Percentiles rank a stretch among this genome's conserved stretches.
These are phyloP conservation scores for Heliconius congener DNA, from an alignment of 1,140 invertebrate genomes.

Conservation along the genomic window DNA sequence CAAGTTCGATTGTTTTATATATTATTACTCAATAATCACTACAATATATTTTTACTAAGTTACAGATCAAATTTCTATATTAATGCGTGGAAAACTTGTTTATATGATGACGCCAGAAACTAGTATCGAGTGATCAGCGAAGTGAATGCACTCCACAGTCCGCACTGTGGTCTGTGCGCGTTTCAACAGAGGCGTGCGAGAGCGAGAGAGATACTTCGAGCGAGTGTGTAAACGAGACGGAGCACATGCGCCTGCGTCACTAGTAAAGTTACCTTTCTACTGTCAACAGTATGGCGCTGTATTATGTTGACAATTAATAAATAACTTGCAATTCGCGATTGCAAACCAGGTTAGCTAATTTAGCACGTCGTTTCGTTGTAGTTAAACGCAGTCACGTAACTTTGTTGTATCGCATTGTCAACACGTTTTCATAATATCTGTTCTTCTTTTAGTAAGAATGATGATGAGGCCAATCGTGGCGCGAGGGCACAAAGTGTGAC, in stretches of 20 bases:
- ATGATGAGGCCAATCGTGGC: no score
- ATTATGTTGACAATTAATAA: conserved; percentile 52
- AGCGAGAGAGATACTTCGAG: conserved; percentile 18
- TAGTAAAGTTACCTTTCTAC: conserved; percentile 50
- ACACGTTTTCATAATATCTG: not conserved
- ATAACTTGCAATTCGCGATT: conserved; percentile 46
- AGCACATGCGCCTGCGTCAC: conserved; percentile 51
- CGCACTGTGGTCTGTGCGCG: conserved; percentile 50
- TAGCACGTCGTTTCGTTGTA: conserved; percentile 8
- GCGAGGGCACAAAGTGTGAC: no score
- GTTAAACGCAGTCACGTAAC: conserved; percentile 11
- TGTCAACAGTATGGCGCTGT: conserved; percentile 28
- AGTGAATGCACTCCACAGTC: conserved; percentile 68
- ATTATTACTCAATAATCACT: not conserved
- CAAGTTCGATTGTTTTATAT: not conserved
- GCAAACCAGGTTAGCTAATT: conserved; percentile 36
- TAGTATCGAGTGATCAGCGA: conserved; percentile 31
- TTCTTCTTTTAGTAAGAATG: not conserved
- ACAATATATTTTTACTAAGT: not conserved
- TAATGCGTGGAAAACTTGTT: conserved; percentile 47
- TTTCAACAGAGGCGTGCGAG: conserved; percentile 52
- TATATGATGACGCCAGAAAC: conserved; percentile 48
- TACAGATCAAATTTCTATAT: conserved; percentile 17
- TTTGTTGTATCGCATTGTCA: not conserved
- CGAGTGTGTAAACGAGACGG: conserved; percentile 43